These are phyloP conservation scores for Apoda limacodes DNA, from an alignment of 2,888 invertebrate genomes.

Conservation along the genomic window DNA sequence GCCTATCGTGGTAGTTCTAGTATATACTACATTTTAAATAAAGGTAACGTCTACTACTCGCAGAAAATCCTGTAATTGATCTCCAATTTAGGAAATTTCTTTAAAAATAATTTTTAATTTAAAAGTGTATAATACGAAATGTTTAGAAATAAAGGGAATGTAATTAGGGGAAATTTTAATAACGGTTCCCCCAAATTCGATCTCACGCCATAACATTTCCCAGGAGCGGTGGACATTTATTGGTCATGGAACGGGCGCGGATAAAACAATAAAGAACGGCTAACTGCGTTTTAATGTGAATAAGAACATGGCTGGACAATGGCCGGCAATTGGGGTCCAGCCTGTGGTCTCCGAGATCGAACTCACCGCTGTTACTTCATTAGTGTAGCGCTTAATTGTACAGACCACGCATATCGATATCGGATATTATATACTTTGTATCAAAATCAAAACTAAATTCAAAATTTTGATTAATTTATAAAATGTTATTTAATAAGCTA, in stretches of 20 bases:
- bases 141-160: slow-evolving; percentile 48
- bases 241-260: slow-evolving; percentile 42
- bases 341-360: slow-evolving; percentile 44
- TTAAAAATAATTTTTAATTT: too few species aligned
- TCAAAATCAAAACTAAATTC: too few species aligned
- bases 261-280: slow-evolving; percentile 69
- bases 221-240: slow-evolving; percentile 62
- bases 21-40: too few species aligned
- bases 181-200: slow-evolving; percentile 41
- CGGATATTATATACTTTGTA: too few species aligned
- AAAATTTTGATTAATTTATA: too few species aligned
- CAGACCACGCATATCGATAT: slow-evolving; percentile 24
- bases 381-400: not conserved
- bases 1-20: too few species aligned
- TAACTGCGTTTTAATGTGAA: slow-evolving; percentile 68
- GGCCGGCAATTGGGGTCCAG: slow-evolving; percentile 52
- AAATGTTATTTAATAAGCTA: too few species aligned
- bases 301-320: slow-evolving; percentile 63
- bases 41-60: too few species aligned
- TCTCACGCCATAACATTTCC: slow-evolving; percentile 48
- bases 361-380: slow-evolving; percentile 28
- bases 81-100: too few species aligned
- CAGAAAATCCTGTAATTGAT: too few species aligned
- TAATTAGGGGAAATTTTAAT: slow-evolving; percentile 51
- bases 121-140: too few species aligned